Evolutionary conservation across 2,888 invertebrate species (phyloP), one percentile per base, ranked within the genome.

Genomic region (Cryptophagus acutangulus): DNA sequence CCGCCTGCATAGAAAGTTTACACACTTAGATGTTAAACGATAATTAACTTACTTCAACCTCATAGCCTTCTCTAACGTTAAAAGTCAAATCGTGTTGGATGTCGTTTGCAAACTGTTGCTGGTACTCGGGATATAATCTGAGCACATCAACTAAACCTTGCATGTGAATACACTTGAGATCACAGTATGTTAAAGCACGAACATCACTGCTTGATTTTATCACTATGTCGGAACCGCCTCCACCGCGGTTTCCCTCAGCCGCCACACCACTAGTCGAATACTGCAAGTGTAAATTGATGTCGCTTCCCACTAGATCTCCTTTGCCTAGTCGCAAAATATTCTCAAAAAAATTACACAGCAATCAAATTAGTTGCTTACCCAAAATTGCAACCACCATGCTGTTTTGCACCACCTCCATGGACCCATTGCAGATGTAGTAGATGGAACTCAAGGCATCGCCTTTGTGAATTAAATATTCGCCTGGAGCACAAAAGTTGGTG

Each of bases 341-440:
- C n/a, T n/a, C n/a, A n/a, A n/a, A 9, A 9, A 20, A 20, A 20
- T 20, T 20, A 5, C 6, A 20, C 9, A 6, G 9, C 5, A 20
- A 26, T 26, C 9, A 8, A n/a, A 26, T 26, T 26, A 29, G 12
- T 29, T 31, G 70, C 80, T 78, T 72, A 94, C 95, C 95, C 52
- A 95, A 75, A 59, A 96, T 95, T 42, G 95, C 95, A 13, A 95
- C 94, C 37, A 95, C 95, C 91, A 94, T 94, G 49, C 86, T 87
- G 61, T 92, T 87, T 68, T 94, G 93, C 60, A 95, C 87, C 30
- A 95, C 93, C 72, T 95, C 95, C 93, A 95, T 93, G 17, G 93
- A 93, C 3, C 95, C 95, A 64, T 94, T 94, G 73, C 92, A 94
- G 51, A 95, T 82, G 70, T 94, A 93, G 71, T 93, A 94, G 59